phyloP scores from a whole-genome alignment of 2,888 invertebrate species.

The Ctena decussata region DNA sequence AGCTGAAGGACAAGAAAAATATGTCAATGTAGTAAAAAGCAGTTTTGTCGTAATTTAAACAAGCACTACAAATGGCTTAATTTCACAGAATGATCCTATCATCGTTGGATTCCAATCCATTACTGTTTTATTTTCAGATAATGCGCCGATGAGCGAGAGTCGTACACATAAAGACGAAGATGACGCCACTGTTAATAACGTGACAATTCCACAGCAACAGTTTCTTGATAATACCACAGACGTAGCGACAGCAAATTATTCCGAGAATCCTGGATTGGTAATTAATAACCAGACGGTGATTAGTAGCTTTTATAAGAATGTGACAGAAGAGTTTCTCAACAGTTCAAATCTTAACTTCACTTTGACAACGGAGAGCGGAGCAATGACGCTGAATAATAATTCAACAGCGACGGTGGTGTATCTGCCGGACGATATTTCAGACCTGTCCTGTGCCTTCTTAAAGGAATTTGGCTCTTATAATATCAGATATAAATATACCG shows the following conservation, averaged over 20 bases:
- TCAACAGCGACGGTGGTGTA: background rate
- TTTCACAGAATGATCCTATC: background rate
- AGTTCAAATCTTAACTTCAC: background rate
- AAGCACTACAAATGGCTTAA: background rate
- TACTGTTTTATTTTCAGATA: background rate
- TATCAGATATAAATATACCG: conserved; percentile 44
- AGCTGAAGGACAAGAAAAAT: no score
- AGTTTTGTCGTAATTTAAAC: no score
- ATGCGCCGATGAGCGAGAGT: background rate
- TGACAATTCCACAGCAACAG: background rate
- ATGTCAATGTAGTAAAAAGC: no score
- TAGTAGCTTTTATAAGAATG: background rate
- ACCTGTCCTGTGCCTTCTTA: conserved; percentile 12
- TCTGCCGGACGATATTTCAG: background rate
- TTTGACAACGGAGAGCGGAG: background rate
- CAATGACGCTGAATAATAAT: background rate
- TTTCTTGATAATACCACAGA: background rate
- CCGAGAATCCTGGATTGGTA: background rate
- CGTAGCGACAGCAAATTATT: background rate
- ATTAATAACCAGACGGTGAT: background rate
- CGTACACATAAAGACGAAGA: background rate
- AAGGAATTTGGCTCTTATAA: conserved; percentile 15
- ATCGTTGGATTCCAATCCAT: background rate
- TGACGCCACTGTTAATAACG: background rate
- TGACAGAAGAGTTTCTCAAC: background rate